phyloP scores from a whole-genome alignment of 2,888 invertebrate species.

The Heliconius charithonia region DNA sequence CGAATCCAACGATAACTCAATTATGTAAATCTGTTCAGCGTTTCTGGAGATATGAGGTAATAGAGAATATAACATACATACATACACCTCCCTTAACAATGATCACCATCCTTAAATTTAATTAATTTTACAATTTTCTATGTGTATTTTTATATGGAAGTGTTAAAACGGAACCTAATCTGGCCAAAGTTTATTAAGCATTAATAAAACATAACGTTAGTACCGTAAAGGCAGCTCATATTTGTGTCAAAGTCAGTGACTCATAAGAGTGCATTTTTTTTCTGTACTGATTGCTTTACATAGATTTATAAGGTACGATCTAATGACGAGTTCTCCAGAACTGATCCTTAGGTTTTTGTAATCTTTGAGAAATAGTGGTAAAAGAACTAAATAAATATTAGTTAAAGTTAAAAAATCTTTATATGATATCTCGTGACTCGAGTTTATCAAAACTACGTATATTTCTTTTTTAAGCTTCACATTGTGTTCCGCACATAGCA shows the following conservation, averaged over 20 bases:
- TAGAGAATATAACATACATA: too few species aligned
- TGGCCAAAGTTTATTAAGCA: constrained; percentile 9
- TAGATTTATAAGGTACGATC: constrained; percentile 18
- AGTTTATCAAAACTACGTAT: neutral
- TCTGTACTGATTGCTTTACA: constrained; percentile 12
- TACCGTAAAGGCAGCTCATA: constrained; percentile 37
- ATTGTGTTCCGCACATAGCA: neutral
- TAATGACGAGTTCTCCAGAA: neutral
- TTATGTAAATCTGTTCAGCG: too few species aligned
- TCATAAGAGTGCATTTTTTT: constrained; percentile 41
- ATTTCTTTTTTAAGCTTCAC: neutral
- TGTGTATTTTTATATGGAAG: neutral
- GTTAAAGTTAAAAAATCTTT: neutral
- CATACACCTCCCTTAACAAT: too few species aligned
- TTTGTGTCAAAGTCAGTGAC: constrained; percentile 52
- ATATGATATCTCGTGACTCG: neutral
- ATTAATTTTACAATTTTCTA: too few species aligned
- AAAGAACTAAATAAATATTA: neutral
- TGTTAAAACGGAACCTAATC: constrained; percentile 1
- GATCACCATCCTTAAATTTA: too few species aligned
- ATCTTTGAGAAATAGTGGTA: neutral
- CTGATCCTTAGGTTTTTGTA: neutral
- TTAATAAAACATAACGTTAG: constrained; percentile 43
- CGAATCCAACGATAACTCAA: too few species aligned
- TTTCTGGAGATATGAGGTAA: too few species aligned